Evolutionary conservation across 2,113 vertebrate genomes (phyloP).

Genomic region (Guaruba guarouba): DNA sequence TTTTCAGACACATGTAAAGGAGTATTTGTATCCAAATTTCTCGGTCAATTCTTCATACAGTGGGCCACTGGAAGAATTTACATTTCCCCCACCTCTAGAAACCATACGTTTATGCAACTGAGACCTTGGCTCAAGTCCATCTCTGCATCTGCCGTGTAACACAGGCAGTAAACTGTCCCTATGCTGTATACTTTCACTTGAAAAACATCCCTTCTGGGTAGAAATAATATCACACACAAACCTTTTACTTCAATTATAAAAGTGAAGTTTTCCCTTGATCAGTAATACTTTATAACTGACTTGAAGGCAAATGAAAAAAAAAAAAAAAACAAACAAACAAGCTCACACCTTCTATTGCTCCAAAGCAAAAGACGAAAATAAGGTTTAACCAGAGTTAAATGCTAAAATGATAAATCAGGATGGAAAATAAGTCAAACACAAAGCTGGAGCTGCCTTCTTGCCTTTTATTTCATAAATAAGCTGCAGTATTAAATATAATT

Average conservation of each 20-base stretch:
- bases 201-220: slow-evolving; percentile 37
- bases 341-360: slow-evolving; percentile 20
- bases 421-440: background rate
- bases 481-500: background rate
- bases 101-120: background rate
- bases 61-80: background rate
- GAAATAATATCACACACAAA: slow-evolving; percentile 27
- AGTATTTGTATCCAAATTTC: background rate
- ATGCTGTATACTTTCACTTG: slow-evolving; percentile 53
- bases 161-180: background rate
- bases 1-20: background rate
- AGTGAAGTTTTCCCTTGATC: slow-evolving; percentile 39
- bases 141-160: background rate
- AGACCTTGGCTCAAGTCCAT: background rate
- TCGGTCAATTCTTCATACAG: background rate
- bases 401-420: background rate
- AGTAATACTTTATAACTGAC: slow-evolving; percentile 49
- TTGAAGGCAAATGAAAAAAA: slow-evolving; percentile 25
- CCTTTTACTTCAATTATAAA: slow-evolving; percentile 18
- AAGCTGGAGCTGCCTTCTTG: background rate
- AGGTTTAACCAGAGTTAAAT: background rate
- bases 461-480: background rate
- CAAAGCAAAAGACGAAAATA: slow-evolving; percentile 35
- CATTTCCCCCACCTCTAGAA: background rate
- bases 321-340: too few relatives aligned